phyloP scores from a whole-genome alignment of 2,113 vertebrate species.

The Catharus minimus region DNA sequence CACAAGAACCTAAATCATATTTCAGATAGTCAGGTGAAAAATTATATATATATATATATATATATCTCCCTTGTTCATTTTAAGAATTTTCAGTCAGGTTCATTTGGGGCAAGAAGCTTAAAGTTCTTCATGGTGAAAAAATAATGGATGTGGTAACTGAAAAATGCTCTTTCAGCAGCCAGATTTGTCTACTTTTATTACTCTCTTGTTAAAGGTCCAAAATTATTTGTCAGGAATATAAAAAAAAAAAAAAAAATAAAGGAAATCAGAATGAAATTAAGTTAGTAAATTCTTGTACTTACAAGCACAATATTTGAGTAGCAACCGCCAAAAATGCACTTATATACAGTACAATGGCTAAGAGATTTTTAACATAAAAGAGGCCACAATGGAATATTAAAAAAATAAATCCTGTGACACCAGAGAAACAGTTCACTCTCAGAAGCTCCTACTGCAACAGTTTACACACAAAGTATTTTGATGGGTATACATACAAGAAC shows the following conservation, averaged over 20 bases:
- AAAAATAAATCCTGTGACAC: not conserved
- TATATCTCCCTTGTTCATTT: not conserved
- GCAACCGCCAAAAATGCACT: rapidly evolving
- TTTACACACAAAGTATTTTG: not conserved
- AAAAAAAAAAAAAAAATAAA: not conserved
- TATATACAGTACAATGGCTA: rapidly evolving
- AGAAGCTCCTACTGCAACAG: not conserved
- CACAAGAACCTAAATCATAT: not conserved
- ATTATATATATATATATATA: no score
- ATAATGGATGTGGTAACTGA: not conserved
- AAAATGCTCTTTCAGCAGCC: not conserved
- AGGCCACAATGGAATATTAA: not conserved
- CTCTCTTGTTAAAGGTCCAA: not conserved
- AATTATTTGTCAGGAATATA: not conserved
- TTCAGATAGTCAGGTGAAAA: not conserved
- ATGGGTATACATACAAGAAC: not conserved
- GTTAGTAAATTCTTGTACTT: not conserved
- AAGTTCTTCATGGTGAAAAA: not conserved
- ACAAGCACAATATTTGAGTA: not conserved
- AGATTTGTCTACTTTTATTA: not conserved
- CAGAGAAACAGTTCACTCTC: not conserved
- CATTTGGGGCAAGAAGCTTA: not conserved
- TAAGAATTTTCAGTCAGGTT: not conserved
- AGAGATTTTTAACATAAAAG: not conserved
- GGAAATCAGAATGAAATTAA: not conserved